Evolutionary conservation across 2,797 vertebrate species (phyloP), one percentile per base, ranked within the genome.

Genomic region (Gephyroberyx darwinii): DNA sequence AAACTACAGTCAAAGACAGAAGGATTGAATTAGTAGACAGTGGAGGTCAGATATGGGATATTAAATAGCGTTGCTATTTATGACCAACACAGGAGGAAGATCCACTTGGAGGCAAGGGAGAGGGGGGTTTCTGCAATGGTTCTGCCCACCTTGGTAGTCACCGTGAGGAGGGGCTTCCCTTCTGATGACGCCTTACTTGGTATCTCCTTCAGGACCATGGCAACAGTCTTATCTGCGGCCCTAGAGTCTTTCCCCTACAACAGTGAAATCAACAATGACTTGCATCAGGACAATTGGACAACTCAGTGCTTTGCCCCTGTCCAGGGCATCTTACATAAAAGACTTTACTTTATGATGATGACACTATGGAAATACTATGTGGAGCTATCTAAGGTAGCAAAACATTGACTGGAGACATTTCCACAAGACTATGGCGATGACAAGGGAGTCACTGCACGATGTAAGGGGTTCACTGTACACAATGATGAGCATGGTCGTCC

Each of bases 181-280:
- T 99, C 98, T 92, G 96, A 95, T 91, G 97, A 96, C 95, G 97
- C 96, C 95, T 97, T 97, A 95, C 96, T 98, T 92, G 98, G 97
- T 94, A 98, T 96, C 97, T 99, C 98, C 98, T 99, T 99, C 97
- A 99, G 97, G 95, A 98, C 98, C 98, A 99, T 99, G 95, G 97
- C 96, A 96, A 98, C 98, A 96, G 96, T 96, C 95, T 97, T 99
- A 98, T 99, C 98, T 95, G 96, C 96, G 91, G 96, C 96, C 97
- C 98, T 99, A 98, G 97, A 95, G 96, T 97, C 96, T 98, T 97
- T 99, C 87, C 96, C 98, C 97, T 99, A 99, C 92, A 99, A 99
- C 96, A 99, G 96, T 93, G 96, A 98, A 94, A 99, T 95, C 96
- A 98, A 99, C 97, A 99, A 98, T 84, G 96, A 94, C 95, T 95